Base-by-base conservation (phyloP, 1,140 invertebrate species). In the Lucilia cuprina region DNA sequence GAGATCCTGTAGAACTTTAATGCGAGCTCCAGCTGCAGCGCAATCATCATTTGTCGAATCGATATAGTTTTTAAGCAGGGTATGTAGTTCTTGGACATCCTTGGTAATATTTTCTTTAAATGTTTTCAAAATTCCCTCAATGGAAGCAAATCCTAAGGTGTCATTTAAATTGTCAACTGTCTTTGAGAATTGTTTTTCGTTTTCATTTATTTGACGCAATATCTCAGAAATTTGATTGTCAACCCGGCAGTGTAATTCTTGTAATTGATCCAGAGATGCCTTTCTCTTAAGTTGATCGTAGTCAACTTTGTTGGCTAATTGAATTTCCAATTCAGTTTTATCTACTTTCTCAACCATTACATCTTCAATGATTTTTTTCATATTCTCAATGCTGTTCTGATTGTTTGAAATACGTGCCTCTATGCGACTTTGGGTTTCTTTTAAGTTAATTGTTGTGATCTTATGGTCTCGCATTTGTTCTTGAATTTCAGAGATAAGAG, bases 301-400 rank as follows among this genome's bases (percentile, higher is more conserved):
- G 87, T 96, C 95, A 0, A 95, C 95, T 90, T 96, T 96, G 25
- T 95, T 94, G 0, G 94, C 94, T 84, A 96, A 91, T 1, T 94
- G 93, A 82, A 95, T 94, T 77, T 94, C 93, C 85, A 95, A 91
- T 86, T 95, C 94, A 86, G 94, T 93, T 84, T 94, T 93, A 85
- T 95, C 93, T 21, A 95, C 92, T 91, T 96, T 90, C 1, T 88
- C 83, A 0, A 86, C 85, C 13, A 88, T 85, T 74, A 90, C 12
- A 17, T 88, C 87, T 1, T 80, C 82, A 0, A 86, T 74, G 9
- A 83, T 70, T 17, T 21, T 80, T 14, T 49, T 95, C 0, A 82
- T 21, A n/a, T 82, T 70, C 12, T 82, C 83, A 88, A 85, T 50
- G 19, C 25, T 84, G 2, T 41, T 19, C 13, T 34, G 75, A 49